Conservation (phyloP, 2,888 invertebrate species). For the Amphipoea lucens region DNA sequence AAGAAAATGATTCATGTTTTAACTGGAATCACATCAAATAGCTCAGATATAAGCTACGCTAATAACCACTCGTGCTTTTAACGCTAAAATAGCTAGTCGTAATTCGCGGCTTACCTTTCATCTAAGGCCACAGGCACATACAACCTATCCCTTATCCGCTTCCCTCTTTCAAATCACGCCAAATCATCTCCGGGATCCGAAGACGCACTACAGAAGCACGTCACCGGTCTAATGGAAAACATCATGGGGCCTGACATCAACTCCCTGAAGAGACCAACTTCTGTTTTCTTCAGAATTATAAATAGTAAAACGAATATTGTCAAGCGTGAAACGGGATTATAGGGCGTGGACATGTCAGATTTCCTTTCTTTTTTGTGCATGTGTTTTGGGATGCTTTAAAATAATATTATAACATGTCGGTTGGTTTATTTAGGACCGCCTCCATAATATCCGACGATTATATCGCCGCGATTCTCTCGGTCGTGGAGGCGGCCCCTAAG, state of each 20-base stretch:
- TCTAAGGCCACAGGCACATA: no score
- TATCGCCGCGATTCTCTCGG: no score
- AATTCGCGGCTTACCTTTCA: no score
- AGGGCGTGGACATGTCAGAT: neutral
- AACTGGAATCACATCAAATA: neutral
- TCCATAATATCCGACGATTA: no score
- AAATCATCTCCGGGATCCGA: slow-evolving; percentile 67
- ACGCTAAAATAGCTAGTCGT: no score
- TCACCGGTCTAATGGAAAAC: slow-evolving; percentile 83
- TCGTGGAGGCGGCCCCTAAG: no score
- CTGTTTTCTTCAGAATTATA: slow-evolving; percentile 71
- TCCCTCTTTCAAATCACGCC: slow-evolving; percentile 56
- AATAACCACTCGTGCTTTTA: neutral
- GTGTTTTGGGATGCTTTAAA: neutral
- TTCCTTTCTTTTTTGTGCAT: no score
- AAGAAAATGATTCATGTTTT: neutral
- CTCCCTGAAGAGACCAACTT: slow-evolving; percentile 68
- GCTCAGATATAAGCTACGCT: neutral
- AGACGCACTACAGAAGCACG: slow-evolving; percentile 75
- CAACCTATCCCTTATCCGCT: slow-evolving; percentile 1
- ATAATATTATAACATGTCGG: neutral
- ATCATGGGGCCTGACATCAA: slow-evolving; percentile 79
- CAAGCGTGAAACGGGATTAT: slow-evolving; percentile 33
- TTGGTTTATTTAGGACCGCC: no score
- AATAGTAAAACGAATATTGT: slow-evolving; percentile 61